phyloP scores from a whole-genome alignment of 1,140 invertebrate species.

The Panagrolaimus sp. region DNA sequence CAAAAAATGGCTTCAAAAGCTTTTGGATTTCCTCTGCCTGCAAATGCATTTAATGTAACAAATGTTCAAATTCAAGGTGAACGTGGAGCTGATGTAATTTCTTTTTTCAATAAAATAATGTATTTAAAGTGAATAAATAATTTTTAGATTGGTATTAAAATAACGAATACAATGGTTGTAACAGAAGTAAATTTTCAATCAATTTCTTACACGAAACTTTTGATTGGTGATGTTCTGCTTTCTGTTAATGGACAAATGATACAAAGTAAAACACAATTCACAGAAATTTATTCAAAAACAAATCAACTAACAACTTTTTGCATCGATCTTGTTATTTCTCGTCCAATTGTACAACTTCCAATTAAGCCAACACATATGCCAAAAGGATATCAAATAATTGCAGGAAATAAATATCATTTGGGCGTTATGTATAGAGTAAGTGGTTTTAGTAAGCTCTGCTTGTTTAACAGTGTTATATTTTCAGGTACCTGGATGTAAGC shows the following conservation, averaged over 20 bases:
- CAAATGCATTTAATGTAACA: neutral
- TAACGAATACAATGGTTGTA: neutral
- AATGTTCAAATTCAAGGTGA: conserved; percentile 4
- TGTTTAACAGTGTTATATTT: neutral
- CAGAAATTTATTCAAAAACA: neutral
- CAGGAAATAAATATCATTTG: neutral
- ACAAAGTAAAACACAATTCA: neutral
- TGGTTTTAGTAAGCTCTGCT: neutral
- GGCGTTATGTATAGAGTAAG: conserved; percentile 6
- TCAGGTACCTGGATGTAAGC: conserved; percentile 21
- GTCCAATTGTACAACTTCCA: neutral
- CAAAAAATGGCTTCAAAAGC: neutral
- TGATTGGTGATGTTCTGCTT: neutral
- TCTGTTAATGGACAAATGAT: neutral
- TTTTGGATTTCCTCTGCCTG: neutral
- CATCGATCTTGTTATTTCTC: neutral
- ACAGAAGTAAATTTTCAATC: conserved; percentile 8
- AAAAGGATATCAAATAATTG: neutral
- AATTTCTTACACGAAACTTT: neutral
- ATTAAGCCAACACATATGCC: conserved; percentile 3
- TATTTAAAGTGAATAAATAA: neutral
- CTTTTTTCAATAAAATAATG: neutral
- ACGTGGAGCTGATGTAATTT: neutral
- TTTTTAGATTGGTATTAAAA: conserved; percentile 6
- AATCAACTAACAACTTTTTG: neutral